phyloP scores from a whole-genome alignment of 2,113 vertebrate species.

The Colistium nudipinnis region DNA sequence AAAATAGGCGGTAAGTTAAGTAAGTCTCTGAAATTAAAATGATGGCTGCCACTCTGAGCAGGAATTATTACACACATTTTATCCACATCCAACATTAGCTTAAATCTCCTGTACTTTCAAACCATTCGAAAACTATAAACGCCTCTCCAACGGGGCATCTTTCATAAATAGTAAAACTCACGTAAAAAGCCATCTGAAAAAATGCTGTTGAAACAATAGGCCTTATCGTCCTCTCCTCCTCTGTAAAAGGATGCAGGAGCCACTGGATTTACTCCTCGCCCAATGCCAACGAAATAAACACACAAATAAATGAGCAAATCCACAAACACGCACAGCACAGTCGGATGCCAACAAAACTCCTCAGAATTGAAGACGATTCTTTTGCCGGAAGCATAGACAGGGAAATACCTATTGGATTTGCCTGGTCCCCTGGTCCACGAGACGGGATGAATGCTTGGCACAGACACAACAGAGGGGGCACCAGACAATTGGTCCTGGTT shows the following conservation, averaged over 20 bases:
- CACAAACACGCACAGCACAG: constrained; percentile 40
- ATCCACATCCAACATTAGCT: constrained; percentile 12
- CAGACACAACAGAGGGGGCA: constrained; percentile 69
- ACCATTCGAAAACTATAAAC: not conserved
- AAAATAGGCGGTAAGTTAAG: no score
- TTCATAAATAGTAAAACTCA: constrained; percentile 2
- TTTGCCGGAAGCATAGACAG: constrained; percentile 61
- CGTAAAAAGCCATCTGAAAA: not conserved
- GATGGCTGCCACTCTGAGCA: not conserved
- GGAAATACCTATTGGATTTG: constrained; percentile 74
- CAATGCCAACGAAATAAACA: constrained; percentile 63
- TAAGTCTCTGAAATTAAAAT: constrained; percentile 15
- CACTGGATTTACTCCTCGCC: constrained; percentile 40
- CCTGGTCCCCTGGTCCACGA: constrained; percentile 64
- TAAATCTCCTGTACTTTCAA: not conserved
- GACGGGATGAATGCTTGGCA: constrained; percentile 75
- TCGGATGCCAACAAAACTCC: constrained; percentile 61
- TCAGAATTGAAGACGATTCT: constrained; percentile 57
- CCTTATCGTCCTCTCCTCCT: constrained; percentile 13
- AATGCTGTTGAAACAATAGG: constrained; percentile 34
- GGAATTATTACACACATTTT: not conserved
- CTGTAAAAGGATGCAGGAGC: constrained; percentile 25
- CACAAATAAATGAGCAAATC: constrained; percentile 68
- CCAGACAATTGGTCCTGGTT: constrained; percentile 73
- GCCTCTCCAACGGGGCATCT: not conserved